phyloP scores from a whole-genome alignment of 2,797 vertebrate species.

The Oryzias sinensis region DNA sequence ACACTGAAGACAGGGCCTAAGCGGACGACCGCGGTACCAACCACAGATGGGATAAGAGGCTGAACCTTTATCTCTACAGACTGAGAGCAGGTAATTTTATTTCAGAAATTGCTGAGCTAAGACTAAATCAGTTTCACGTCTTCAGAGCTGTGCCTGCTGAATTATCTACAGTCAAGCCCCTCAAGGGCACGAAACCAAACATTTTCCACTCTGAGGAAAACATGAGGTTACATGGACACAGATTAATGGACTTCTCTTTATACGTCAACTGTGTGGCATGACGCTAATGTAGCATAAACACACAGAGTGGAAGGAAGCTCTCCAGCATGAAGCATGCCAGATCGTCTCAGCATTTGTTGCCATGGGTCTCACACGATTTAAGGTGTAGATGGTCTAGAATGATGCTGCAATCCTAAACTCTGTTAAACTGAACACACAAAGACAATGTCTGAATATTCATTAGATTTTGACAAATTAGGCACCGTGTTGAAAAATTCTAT shows the following conservation, averaged over 20 bases:
- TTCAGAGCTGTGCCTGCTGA: constrained; percentile 53
- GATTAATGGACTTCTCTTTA: constrained; percentile 24
- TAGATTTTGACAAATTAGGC: too few relatives aligned
- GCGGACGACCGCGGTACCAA: too few relatives aligned
- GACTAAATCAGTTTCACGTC: constrained; percentile 56
- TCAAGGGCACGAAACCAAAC: constrained; percentile 49
- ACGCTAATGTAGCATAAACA: constrained; percentile 11
- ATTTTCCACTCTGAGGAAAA: constrained; percentile 35
- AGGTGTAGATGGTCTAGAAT: too few relatives aligned
- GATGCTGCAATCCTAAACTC: too few relatives aligned
- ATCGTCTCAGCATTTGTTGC: too few relatives aligned
- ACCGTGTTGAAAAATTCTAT: too few relatives aligned
- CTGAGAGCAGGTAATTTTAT: not conserved
- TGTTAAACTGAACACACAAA: too few relatives aligned
- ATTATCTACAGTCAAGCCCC: constrained; percentile 63
- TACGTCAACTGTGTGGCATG: constrained; percentile 38
- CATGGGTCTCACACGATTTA: too few relatives aligned
- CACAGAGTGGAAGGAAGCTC: not conserved
- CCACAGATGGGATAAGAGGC: constrained; percentile 32
- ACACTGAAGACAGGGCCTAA: too few relatives aligned
- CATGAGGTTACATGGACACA: constrained; percentile 32
- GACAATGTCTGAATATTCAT: too few relatives aligned
- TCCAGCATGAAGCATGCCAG: too few relatives aligned
- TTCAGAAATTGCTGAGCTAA: constrained; percentile 40
- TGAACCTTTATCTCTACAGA: constrained; percentile 26